Evolutionary conservation across 2,888 invertebrate species (phyloP).

Genomic region (Cantharis rufa): DNA sequence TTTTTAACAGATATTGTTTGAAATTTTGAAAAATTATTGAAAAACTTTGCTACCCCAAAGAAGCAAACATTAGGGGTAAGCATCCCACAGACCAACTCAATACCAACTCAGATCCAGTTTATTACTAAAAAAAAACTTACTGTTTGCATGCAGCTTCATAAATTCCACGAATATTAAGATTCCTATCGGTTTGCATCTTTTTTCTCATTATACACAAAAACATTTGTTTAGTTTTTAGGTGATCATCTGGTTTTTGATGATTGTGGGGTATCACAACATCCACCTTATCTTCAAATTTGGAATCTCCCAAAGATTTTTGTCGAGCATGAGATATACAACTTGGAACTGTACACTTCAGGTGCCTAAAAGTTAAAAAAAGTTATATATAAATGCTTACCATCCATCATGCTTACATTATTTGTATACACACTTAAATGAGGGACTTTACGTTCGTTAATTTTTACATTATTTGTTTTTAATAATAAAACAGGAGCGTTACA

Average conservation of each 20-base stretch:
- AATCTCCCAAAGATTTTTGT: constrained; percentile 35
- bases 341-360: constrained; percentile 42
- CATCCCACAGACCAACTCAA: no score
- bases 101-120: no score
- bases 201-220: constrained; percentile 47
- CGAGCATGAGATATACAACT: constrained; percentile 41
- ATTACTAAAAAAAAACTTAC: constrained; percentile 36
- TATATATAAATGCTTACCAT: no score
- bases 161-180: constrained; percentile 45
- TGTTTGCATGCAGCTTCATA: constrained; percentile 48
- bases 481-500: no score
- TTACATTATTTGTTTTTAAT: no score
- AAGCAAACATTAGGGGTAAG: no score
- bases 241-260: constrained; percentile 39
- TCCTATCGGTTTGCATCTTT: constrained; percentile 47
- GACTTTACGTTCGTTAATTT: no score
- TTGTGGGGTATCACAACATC: constrained; percentile 43
- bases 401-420: no score
- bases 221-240: constrained; percentile 45
- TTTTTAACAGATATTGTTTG: no score
- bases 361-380: constrained; percentile 32
- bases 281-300: constrained; percentile 34
- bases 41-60: no score
- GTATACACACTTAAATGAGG: no score
- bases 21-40: no score